Base-by-base conservation (phyloP, 1,140 invertebrate genomes). In the Ptiloglossa arizonensis region DNA sequence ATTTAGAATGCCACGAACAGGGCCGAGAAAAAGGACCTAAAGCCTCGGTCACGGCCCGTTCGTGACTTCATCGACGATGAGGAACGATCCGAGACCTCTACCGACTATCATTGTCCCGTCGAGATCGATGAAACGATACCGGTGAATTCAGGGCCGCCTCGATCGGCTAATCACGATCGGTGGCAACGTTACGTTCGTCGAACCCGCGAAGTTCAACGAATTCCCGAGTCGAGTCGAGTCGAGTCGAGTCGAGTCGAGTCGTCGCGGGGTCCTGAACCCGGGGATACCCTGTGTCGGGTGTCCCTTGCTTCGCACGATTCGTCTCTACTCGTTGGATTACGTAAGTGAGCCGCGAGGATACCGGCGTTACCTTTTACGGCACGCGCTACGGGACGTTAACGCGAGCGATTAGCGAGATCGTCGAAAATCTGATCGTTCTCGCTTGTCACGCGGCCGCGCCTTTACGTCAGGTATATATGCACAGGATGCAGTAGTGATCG, bases 151-250 rank as follows among this genome's bases (percentile, higher is more conserved):
- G 73, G 66, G 73, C 66, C 72, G 63, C 41, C 64, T 52, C 57
- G 57, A 71, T 77, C 74, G 57, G 48, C 35, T 77, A 77, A 77
- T 77, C 74, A 70, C 67, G 74, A 77, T 77, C 67, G 24, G 24
- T 8, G 41, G 60, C 24, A 13, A 73, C 56, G 74, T 48, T 17
- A 79, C 57, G 57, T 15, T 56, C 68, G 50, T 59, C 63, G 67
- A 57, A 41, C 69, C 50, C 44, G 46, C 29, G 50, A 73, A 60
- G 32, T 48, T 77, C 70, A 63, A 59, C 52, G 69, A 67, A 67
- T 79, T 64, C 19, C n/a, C 29, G 1, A 3, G n/a, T n/a, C n/a
- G n/a, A n/a, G n/a, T n/a, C n/a, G n/a, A n/a, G n/a, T n/a, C n/a
- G n/a, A n/a, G n/a, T n/a, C n/a, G n/a, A n/a, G n/a, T n/a, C n/a